These are phyloP conservation scores for Spinus pinus DNA, from an alignment of 2,797 vertebrate genomes.

Conservation along the genomic window DNA sequence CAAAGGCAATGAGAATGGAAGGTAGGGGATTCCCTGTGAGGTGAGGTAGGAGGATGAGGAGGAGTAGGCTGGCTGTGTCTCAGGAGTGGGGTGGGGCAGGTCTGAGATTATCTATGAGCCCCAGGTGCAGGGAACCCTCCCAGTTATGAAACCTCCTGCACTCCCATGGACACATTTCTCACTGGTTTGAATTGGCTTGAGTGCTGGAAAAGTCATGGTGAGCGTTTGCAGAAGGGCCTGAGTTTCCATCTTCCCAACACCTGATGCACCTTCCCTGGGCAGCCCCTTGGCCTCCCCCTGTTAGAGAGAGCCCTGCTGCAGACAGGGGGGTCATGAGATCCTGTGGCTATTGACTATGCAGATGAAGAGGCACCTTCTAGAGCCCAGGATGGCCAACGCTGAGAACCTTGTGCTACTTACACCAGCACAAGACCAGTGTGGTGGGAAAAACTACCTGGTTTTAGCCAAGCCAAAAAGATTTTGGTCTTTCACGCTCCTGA, in stretches of 20 bases:
- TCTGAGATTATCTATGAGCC: neutral
- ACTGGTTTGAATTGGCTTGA: neutral
- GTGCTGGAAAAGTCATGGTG: neutral
- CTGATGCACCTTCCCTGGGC: neutral
- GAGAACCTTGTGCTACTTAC: neutral
- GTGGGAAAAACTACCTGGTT: neutral
- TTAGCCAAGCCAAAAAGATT: neutral
- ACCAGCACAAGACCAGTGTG: neutral
- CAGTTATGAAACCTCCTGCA: slow-evolving; percentile 11
- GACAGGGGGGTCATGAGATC: fast-evolving
- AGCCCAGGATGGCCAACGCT: fast-evolving
- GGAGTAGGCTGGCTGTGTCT: neutral
- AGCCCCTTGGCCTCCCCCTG: neutral
- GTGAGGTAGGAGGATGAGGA: neutral
- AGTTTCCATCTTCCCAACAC: neutral
- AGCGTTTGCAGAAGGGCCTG: neutral
- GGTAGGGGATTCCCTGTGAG: neutral
- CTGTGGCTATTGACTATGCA: neutral
- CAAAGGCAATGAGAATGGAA: fast-evolving
- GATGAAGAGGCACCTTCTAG: neutral
- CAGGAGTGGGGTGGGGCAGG: neutral
- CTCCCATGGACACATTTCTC: neutral
- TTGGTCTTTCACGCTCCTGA: neutral
- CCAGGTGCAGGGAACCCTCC: neutral
- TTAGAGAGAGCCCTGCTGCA: neutral